phyloP scores from a whole-genome alignment of 2,888 invertebrate genomes.

The Rutpela maculata region DNA sequence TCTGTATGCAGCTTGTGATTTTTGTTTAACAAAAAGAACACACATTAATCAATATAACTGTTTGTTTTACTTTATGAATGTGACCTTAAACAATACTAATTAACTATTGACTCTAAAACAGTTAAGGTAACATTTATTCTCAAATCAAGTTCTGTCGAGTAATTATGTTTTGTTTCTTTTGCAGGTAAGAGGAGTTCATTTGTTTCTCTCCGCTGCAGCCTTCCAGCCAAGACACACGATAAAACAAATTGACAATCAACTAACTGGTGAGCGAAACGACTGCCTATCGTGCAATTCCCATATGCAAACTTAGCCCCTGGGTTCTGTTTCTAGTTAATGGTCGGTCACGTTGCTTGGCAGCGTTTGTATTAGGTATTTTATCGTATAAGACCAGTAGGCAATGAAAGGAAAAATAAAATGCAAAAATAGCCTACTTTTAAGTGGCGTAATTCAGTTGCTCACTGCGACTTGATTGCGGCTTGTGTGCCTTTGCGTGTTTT shows the following conservation, averaged over 20 bases:
- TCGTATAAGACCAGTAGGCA: conserved; percentile 4
- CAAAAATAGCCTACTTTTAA: conserved; percentile 8
- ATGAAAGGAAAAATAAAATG: conserved; percentile 17
- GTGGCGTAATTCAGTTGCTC: background rate
- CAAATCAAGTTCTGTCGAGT: background rate
- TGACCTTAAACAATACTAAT: background rate
- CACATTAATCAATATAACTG: background rate
- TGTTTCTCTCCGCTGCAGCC: conserved; percentile 1
- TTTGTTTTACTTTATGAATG: background rate
- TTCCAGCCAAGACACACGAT: conserved; percentile 14
- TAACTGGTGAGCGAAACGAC: conserved; percentile 23
- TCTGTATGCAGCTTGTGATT: no score
- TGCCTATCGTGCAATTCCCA: conserved; percentile 13
- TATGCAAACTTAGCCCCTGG: conserved; percentile 6
- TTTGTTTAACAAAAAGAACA: background rate
- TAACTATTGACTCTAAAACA: background rate
- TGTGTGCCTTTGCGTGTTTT: background rate
- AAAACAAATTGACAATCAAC: conserved; percentile 22
- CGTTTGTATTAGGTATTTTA: background rate
- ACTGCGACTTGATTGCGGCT: background rate
- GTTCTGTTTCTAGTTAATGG: conserved; percentile 20
- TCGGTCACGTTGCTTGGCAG: conserved; percentile 4
- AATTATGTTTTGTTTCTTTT: conserved; percentile 23
- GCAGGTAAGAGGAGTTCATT: conserved; percentile 29
- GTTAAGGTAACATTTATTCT: conserved; percentile 6